Evolutionary conservation across 2,113 vertebrate genomes (phyloP), one percentile per base, ranked within the genome.

Genomic region (Lasiurus cinereus): DNA sequence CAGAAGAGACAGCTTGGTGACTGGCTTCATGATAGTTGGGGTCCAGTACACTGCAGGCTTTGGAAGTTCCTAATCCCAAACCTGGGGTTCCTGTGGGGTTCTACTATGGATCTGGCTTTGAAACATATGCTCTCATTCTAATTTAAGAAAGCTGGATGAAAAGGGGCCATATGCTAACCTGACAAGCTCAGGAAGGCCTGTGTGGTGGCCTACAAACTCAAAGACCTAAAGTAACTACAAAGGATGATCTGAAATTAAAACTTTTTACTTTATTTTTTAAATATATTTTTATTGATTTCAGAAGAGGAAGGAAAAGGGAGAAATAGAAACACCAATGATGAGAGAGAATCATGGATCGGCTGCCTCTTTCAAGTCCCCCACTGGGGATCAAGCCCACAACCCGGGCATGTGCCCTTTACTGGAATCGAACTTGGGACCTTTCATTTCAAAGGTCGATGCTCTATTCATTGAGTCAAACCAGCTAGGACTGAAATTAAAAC

Each of bases 41-140:
- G 43, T 82, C 43, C 43, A 48, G 33, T 15, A 66, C 52, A 43
- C 31, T 66, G 50, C 6, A 64, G 52, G 64, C 36, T 48, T 78
- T 92, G 64, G 12, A 85, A 79, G 39, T 29, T 8, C 24, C 46
- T 79, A 18, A 79, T 70, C 50, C 22, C 70, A 78, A 87, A 62
- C 29, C 5, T 19, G 78, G 31, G 33, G 39, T 88, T 90, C 62
- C 10, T 21, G 64, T 56, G 64, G 31, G 43, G 12, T 80, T 77
- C 46, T 86, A 90, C 88, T 64, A 14, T 59, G 72, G 24, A 31
- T n/a, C 82, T 88, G 36, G 43, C 50, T 90, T 76, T 83, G 84
- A 90, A 93, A 90, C n/a, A 54, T 33, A 83, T 94, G 19, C 8
- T 36, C n/a, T 73, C 18, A 88, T 76, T 91, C 66, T 83, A 62